These are phyloP conservation scores for Micromys minutus DNA, from an alignment of 2,113 vertebrate species.

Conservation along the genomic window DNA sequence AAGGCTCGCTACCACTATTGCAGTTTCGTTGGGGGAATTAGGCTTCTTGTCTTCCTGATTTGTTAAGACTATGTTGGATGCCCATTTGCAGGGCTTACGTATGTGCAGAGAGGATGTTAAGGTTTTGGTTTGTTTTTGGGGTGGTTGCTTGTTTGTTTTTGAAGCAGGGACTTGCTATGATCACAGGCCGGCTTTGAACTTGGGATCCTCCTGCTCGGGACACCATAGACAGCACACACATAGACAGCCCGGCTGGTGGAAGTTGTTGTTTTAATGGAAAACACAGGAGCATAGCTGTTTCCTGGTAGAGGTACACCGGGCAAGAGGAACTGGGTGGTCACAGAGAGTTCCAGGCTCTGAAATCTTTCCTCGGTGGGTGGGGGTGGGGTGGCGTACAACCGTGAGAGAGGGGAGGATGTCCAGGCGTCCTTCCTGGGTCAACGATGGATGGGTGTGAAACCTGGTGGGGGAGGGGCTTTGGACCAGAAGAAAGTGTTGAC, in stretches of 20 bases:
- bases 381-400: no score
- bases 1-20: background rate
- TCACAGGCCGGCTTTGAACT: background rate
- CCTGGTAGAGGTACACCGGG: background rate
- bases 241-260: background rate
- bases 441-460: background rate
- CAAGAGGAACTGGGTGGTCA: background rate
- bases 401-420: background rate
- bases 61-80: background rate
- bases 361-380: background rate
- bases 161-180: background rate
- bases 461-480: background rate
- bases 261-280: background rate
- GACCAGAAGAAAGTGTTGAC: background rate
- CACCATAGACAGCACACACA: no score
- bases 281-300: background rate
- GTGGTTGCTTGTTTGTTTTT: background rate
- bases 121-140: background rate
- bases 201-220: background rate
- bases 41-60: background rate
- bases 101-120: background rate
- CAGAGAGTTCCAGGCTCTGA: background rate
- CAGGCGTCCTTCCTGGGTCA: background rate
- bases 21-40: background rate
- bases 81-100: background rate